A percentile compares a stretch with the other conserved stretches of the same genome.
Evolutionary conservation across 92 coral and sea anemone genomes (phyloP).

Genomic region (Paragorgia papillata): DNA sequence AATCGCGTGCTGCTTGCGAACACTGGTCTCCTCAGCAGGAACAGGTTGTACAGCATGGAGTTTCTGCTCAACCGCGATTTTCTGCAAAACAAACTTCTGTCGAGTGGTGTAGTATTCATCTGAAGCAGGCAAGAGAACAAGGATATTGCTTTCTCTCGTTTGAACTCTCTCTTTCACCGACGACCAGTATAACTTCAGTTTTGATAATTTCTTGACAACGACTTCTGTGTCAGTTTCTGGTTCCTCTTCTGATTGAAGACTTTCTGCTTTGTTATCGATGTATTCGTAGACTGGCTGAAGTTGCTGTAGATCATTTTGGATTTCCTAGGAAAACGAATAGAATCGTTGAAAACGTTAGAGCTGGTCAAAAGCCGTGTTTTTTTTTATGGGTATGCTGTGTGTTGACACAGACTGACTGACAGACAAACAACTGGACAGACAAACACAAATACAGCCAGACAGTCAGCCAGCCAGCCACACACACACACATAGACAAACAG

Average conservation of each 20-base stretch:
- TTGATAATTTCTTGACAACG: constrained; percentile 68
- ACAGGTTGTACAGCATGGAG: constrained; percentile 78
- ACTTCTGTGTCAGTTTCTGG: constrained; percentile 72
- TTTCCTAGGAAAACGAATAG: constrained; percentile 46
- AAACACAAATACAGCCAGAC: too few relatives aligned
- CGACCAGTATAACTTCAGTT: constrained; percentile 73
- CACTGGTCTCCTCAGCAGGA: constrained; percentile 67
- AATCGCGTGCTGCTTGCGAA: constrained; percentile 57
- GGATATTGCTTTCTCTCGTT: constrained; percentile 72
- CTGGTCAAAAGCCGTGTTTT: too few relatives aligned
- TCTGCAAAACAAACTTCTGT: constrained; percentile 73
- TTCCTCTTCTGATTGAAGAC: constrained; percentile 60
- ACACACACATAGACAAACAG: too few relatives aligned
- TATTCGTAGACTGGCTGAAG: constrained; percentile 77
- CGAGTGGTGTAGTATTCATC: constrained; percentile 77
- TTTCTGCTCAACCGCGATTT: constrained; percentile 77
- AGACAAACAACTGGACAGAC: too few relatives aligned
- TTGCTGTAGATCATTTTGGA: constrained; percentile 77
- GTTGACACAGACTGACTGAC: too few relatives aligned
- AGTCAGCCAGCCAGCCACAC: too few relatives aligned
- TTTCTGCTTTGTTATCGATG: constrained; percentile 81
- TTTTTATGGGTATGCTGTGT: too few relatives aligned
- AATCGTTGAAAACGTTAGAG: too few relatives aligned
- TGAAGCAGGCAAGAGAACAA: constrained; percentile 85
- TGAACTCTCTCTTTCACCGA: constrained; percentile 65